phyloP scores from a whole-genome alignment of 2,113 vertebrate genomes.

The Salvelinus sp. region DNA sequence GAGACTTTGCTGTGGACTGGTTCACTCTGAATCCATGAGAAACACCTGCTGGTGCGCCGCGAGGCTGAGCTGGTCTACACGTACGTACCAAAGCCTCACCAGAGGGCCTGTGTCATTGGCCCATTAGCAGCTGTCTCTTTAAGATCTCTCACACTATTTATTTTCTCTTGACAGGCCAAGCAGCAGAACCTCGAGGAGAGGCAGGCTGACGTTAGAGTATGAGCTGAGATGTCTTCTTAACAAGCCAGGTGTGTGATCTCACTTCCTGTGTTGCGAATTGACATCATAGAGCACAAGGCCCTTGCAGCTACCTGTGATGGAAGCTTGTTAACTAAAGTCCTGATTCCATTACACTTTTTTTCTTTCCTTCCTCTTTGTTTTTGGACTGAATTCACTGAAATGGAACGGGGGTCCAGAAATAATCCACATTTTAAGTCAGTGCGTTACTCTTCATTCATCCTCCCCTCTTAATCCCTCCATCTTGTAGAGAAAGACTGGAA shows the following conservation, averaged over 20 bases:
- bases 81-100: constrained; percentile 71
- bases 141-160: neutral
- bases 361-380: no score
- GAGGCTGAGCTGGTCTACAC: constrained; percentile 96
- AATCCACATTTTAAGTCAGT: no score
- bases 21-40: constrained; percentile 98
- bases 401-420: neutral
- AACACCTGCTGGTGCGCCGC: constrained; percentile 89
- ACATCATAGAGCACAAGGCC: neutral
- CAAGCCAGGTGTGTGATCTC: constrained; percentile 85
- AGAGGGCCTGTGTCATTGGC: no score
- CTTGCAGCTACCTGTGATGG: neutral
- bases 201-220: constrained; percentile 95
- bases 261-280: neutral
- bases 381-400: neutral
- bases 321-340: neutral
- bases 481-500: constrained; percentile 95
- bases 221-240: constrained; percentile 97
- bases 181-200: constrained; percentile 96
- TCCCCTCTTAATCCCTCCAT: neutral
- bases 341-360: no score
- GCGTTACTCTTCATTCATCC: neutral
- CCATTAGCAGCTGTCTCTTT: no score
- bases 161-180: constrained; percentile 79
- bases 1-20: constrained; percentile 94